Evolutionary conservation across 2,888 invertebrate genomes (phyloP), one percentile per base, ranked within the genome.

Genomic region (Ophion ventricosus): DNA sequence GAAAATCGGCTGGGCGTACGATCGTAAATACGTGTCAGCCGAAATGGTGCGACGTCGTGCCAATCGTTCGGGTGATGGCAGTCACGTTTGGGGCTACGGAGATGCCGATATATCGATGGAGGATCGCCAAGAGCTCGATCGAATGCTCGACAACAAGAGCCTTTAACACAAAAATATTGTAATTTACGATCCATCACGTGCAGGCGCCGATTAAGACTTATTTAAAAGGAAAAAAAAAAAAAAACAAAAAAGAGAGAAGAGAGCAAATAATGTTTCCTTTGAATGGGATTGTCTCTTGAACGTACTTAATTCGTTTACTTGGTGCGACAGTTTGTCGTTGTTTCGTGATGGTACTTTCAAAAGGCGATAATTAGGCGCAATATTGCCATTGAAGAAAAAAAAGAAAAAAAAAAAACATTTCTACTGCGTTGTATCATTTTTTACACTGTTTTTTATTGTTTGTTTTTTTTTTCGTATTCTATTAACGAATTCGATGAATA

Each of bases 1-100:
- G 0, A 95, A 94, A 88, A 91, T 98, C 35, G 98, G 98, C 64
- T 96, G 96, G 96, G 98, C 97, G 1, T 97, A 96, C 91, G 97
- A 97, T 91, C 94, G 97, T 94, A 95, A 96, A 91, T 95, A 93
- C n/a, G 96, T 95, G 0, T 95, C 95, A 0, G 91, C 94, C 0
- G 93, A 94, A 81, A 95, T 95, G 95, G 94, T 96, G 0, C 91
- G 93, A n/a, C 92, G 95, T 75, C 93, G 95, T 23, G 95, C 95
- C 1, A 90, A 93, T 25, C 94, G 95, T 87, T 94, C 94, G 63
- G 96, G 96, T 0, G 96, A 96, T 88, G 96, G 96, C 0, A 94
- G 94, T 59, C 86, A 87, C 59, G 93, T 95, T 3, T 96, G 96
- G 96, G 96, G 96, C n/a, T 96, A 95, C 88, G 96, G 95, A 0